Evolutionary conservation across 2,888 invertebrate genomes (phyloP).

Genomic region (Anaspis maculata): DNA sequence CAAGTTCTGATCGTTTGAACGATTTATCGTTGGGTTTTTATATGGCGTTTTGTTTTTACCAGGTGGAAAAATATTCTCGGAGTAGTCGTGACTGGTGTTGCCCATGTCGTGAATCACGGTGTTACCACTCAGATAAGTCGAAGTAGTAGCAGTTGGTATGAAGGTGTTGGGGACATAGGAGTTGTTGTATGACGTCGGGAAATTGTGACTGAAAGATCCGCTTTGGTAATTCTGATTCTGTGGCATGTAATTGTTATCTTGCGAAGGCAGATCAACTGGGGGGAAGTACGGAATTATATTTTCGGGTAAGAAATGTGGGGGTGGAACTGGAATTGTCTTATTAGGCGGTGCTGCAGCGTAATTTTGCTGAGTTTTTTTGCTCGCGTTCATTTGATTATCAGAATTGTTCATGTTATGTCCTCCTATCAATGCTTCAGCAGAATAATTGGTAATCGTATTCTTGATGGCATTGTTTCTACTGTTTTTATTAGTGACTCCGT

Average conservation of each 20-base stretch:
- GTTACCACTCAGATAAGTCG: constrained; percentile 29
- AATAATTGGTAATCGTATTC: constrained; percentile 33
- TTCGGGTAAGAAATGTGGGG: constrained; percentile 33
- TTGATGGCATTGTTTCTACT: constrained; percentile 15
- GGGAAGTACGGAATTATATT: constrained; percentile 38
- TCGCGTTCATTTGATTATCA: constrained; percentile 5
- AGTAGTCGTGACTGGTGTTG: constrained; percentile 19
- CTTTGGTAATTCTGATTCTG: constrained; percentile 34
- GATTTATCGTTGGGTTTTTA: background rate
- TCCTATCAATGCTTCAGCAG: constrained; percentile 40
- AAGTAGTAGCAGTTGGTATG: constrained; percentile 26
- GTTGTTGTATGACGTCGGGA: constrained; percentile 24
- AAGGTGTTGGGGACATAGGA: constrained; percentile 29
- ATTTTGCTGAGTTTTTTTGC: constrained; percentile 18
- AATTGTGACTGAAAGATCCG: constrained; percentile 30
- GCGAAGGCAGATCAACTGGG: constrained; percentile 34
- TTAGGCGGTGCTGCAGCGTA: constrained; percentile 15
- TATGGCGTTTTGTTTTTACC: background rate
- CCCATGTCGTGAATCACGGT: constrained; percentile 30
- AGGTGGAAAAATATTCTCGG: constrained; percentile 11
- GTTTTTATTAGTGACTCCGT: constrained; percentile 4
- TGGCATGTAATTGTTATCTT: constrained; percentile 33
- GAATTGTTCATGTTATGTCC: constrained; percentile 20
- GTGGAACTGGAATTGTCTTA: constrained; percentile 29
- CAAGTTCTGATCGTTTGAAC: constrained; percentile 9